A percentile compares a stretch with the other conserved stretches of the same genome.
Conservation (phyloP, 2,888 invertebrate genomes). For the Sarcophaga subvicina region DNA sequence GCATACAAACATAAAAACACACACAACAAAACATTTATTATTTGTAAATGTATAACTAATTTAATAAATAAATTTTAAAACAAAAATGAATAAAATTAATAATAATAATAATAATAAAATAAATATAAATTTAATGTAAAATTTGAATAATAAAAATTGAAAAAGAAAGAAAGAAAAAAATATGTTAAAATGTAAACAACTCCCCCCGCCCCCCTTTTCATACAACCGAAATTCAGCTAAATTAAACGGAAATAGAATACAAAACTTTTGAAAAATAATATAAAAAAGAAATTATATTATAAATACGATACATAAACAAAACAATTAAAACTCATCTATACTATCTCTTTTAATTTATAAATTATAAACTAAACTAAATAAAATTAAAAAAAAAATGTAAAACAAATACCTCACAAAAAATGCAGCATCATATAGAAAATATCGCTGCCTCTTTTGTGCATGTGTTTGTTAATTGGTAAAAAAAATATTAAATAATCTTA, state of each 20-base stretch:
- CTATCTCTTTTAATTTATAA: conserved; percentile 59
- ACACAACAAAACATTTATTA: conserved; percentile 59
- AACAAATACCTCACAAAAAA: conserved; percentile 55
- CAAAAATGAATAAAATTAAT: conserved; percentile 1
- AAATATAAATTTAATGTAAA: conserved; percentile 62
- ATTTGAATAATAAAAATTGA: conserved; percentile 51
- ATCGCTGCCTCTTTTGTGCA: conserved; percentile 45
- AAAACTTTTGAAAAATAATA: conserved; percentile 20
- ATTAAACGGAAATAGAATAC: conserved; percentile 28
- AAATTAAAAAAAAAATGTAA: conserved; percentile 11
- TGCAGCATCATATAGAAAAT: conserved; percentile 40
- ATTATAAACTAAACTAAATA: conserved; percentile 49
- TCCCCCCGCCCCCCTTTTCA: conserved; percentile 37
- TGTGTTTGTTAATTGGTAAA: conserved; percentile 43
- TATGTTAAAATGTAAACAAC: neutral
- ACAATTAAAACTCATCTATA: neutral
- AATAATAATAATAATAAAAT: conserved; percentile 1
- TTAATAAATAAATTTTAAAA: conserved; percentile 41
- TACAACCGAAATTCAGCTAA: conserved; percentile 56
- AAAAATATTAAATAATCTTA: conserved; percentile 18
- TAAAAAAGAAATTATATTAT: conserved; percentile 32
- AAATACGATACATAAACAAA: conserved; percentile 21
- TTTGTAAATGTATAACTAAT: conserved; percentile 65
- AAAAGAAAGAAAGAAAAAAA: conserved; percentile 3
- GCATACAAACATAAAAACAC: conserved; percentile 52